Percentiles rank a stretch among this genome's conserved stretches.
Evolutionary conservation across 2,888 invertebrate species (phyloP).

Genomic region (Heliconius hortense): DNA sequence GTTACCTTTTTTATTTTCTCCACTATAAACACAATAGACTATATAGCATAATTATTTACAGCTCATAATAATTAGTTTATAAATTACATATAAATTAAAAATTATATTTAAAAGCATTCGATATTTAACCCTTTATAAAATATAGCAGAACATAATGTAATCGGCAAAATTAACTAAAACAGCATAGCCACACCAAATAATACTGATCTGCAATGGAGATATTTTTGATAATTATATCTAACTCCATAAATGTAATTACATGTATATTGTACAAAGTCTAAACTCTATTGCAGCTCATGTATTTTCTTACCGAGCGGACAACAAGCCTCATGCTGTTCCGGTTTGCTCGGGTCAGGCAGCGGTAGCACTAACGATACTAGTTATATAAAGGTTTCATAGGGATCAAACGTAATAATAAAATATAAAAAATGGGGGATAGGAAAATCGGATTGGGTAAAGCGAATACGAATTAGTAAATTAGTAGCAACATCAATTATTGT

Average conservation of each 20-base stretch:
- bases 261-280: conserved; percentile 19
- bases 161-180: conserved; percentile 60
- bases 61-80: conserved; percentile 29
- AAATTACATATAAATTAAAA: conserved; percentile 29
- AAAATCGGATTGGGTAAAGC: conserved; percentile 72
- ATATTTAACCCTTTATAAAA: conserved; percentile 48
- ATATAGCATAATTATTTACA: conserved; percentile 31
- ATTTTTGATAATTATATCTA: conserved; percentile 26
- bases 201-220: conserved; percentile 64
- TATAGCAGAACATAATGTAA: conserved; percentile 47
- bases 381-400: conserved; percentile 67
- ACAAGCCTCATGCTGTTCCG: conserved; percentile 95
- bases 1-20: conserved; percentile 47
- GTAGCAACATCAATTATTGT: conserved; percentile 69
- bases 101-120: conserved; percentile 50
- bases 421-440: conserved; percentile 60
- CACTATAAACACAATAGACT: conserved; percentile 32
- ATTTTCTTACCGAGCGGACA: conserved; percentile 90
- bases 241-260: conserved; percentile 44
- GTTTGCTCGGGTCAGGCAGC: conserved; percentile 92
- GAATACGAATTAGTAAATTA: conserved; percentile 81
- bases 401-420: conserved; percentile 73
- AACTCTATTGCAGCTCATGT: conserved; percentile 47
- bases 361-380: conserved; percentile 89
- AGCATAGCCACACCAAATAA: conserved; percentile 62